A percentile compares a stretch with the other conserved stretches of the same genome.
Evolutionary conservation across 2,797 vertebrate genomes (phyloP).

Genomic region (Selene dorsalis): DNA sequence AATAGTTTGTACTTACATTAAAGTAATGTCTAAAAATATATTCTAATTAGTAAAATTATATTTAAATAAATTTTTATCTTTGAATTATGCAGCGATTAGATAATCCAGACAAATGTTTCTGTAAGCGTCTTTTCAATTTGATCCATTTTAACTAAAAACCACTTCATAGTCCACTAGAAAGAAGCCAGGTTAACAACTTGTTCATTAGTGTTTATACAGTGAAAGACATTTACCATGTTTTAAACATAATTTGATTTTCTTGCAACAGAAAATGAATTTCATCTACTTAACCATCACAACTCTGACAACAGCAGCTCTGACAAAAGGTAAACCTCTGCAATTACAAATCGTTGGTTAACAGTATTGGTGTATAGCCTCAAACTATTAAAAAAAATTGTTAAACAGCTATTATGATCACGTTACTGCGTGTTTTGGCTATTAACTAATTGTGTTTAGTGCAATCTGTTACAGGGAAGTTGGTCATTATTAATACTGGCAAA

Average conservation of each 20-base stretch:
- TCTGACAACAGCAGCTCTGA: neutral
- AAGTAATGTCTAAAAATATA: too few species aligned
- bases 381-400: too few species aligned
- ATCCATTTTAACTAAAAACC: too few species aligned
- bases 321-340: conserved; percentile 26
- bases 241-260: neutral
- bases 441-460: too few species aligned
- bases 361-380: neutral
- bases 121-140: neutral
- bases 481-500: too few species aligned
- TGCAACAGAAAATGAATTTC: conserved; percentile 33
- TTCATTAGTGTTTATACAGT: neutral
- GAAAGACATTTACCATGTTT: neutral
- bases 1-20: neutral
- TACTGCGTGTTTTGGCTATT: too few species aligned
- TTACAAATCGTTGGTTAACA: neutral
- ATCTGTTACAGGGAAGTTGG: too few species aligned
- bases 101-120: neutral
- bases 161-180: too few species aligned
- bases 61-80: too few species aligned
- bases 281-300: conserved; percentile 21
- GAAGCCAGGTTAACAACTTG: neutral
- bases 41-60: neutral
- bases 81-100: too few species aligned
- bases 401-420: too few species aligned